A percentile compares a stretch with the other conserved stretches of the same genome.
Evolutionary conservation across 1,140 invertebrate genomes (phyloP).

Genomic region (Drosophila miranda): DNA sequence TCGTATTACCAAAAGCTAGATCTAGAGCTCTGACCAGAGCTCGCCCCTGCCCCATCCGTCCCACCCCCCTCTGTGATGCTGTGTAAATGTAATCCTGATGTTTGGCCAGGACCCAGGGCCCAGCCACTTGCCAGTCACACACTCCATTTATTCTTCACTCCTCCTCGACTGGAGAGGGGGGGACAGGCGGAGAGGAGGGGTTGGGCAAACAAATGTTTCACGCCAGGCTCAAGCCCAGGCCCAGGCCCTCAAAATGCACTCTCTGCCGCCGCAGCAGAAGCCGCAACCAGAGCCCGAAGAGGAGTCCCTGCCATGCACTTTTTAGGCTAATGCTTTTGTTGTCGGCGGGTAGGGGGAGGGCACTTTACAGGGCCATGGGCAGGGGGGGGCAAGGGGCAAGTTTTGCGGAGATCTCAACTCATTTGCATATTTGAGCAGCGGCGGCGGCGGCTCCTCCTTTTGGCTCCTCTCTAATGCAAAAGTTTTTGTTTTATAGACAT

Average conservation of each 20-base stretch:
- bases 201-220: constrained; percentile 54
- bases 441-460: constrained; percentile 1
- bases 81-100: constrained; percentile 73
- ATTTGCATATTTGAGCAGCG: constrained; percentile 73
- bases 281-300: constrained; percentile 18
- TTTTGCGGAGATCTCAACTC: constrained; percentile 31
- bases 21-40: constrained; percentile 7
- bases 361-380: constrained; percentile 50
- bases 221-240: constrained; percentile 22
- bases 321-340: constrained; percentile 68
- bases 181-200: neutral
- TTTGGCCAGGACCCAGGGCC: constrained; percentile 24
- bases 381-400: constrained; percentile 8
- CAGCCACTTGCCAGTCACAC: constrained; percentile 55
- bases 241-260: constrained; percentile 47
- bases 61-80: constrained; percentile 4
- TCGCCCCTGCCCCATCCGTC: neutral
- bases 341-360: constrained; percentile 39
- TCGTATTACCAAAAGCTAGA: constrained; percentile 73
- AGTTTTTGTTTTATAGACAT: constrained; percentile 53
- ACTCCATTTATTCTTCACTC: constrained; percentile 80
- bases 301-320: constrained; percentile 49
- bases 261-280: constrained; percentile 33
- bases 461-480: constrained; percentile 49
- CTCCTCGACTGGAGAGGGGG: constrained; percentile 26